Base-by-base conservation (phyloP, 2,113 vertebrate genomes). In the Anguilla japonica region DNA sequence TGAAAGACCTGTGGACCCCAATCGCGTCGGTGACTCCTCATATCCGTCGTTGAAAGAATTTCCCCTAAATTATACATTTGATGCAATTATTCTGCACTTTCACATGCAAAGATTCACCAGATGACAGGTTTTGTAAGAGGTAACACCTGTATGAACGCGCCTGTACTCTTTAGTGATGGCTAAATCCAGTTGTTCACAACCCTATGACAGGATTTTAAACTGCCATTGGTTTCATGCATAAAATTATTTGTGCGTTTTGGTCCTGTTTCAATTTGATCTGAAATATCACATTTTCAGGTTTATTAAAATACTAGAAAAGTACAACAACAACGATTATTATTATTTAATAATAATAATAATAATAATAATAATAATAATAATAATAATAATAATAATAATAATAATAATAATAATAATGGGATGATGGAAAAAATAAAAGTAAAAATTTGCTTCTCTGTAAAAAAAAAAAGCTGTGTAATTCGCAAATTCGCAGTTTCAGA, bases 1-100 rank as follows among this genome's bases (percentile, higher is more conserved):
- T 89, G 89, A 90, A 83, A 87, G 90, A 90, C 87, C 50, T 88
- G 81, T 41, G 86, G 85, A 83, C 90, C 86, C 81, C 57, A 83
- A 22, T 40, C 29, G 83, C 84, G 84, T 53, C 82, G 5, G 39
- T 79, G 60, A 56, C 34, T 89, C 83, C 43, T 87, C 90, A 91
- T 94, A 63, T 50, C 91, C 78, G 43, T 22, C 1, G 82, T 6
- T 34, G 39, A 82, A 46, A 46, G 57, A 41, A 13, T 46, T 16
- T 75, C 75, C 75, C 26, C 16, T 57, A 14, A 14, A 85, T 80
- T 15, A 85, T 34, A 34, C 26, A 75, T 75, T 34, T 13, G 5
- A 13, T 11, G 71, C 71, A 75, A 75, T 29, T n/a, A n/a, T 34
- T n/a, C 26, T 13, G n/a, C 29, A 13, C n/a, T 75, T 75, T 1